Evolutionary conservation across 2,797 vertebrate species (phyloP).

Genomic region (Bradypus variegatus): DNA sequence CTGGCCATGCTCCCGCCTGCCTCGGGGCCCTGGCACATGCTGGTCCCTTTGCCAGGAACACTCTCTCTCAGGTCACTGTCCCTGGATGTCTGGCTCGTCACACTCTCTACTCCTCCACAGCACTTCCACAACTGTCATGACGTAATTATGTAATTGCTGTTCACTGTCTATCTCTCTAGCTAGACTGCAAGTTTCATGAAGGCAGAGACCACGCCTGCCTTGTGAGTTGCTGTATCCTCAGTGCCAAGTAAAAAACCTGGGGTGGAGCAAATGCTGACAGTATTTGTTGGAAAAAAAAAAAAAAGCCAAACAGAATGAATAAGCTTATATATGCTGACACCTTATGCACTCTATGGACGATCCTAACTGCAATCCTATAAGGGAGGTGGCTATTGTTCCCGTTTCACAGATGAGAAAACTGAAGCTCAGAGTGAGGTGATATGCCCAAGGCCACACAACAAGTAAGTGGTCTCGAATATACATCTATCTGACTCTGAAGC

Average conservation of each 20-base stretch:
- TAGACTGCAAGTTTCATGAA: not conserved
- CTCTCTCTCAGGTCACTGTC: not conserved
- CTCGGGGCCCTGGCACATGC: not conserved
- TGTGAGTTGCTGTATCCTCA: not conserved
- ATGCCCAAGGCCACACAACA: not conserved
- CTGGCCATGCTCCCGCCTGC: not conserved
- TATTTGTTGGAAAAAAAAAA: not conserved
- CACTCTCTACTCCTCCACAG: not conserved
- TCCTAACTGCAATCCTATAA: not conserved
- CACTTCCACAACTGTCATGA: not conserved
- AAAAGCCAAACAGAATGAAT: not conserved
- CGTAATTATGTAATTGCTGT: not conserved
- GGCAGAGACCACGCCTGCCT: not conserved
- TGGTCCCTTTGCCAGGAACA: not conserved
- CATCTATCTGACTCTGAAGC: constrained; percentile 25
- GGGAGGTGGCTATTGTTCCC: not conserved
- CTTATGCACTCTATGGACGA: not conserved
- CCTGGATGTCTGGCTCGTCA: not conserved
- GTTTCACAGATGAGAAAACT: constrained; percentile 6
- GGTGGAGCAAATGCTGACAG: too few relatives aligned
- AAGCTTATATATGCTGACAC: not conserved
- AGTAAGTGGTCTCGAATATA: not conserved
- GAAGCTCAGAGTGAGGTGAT: not conserved
- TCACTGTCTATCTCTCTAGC: not conserved
- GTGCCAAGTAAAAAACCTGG: not conserved